Base-by-base conservation (phyloP, 1,140 invertebrate species). In the Steinernema khuongi region DNA sequence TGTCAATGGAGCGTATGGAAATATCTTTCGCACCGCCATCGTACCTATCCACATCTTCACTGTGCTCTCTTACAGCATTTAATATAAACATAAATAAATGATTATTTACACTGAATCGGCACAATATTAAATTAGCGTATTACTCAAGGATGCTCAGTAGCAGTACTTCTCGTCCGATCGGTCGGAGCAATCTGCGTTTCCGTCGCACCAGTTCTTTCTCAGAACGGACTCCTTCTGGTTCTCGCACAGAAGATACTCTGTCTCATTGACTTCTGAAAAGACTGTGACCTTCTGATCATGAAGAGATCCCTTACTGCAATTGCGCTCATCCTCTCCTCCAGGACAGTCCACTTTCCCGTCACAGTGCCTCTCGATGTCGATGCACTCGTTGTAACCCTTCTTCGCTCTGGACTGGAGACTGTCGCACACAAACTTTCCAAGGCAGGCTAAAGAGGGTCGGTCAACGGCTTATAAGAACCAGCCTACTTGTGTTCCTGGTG, bases 81-180 rank as follows among this genome's bases (percentile, higher is more conserved):
- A n/a, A n/a, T n/a, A n/a, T n/a, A n/a, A n/a, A n/a, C n/a, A n/a
- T n/a, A n/a, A n/a, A n/a, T n/a, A n/a, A n/a, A n/a, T n/a, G n/a
- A n/a, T n/a, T n/a, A n/a, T n/a, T n/a, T n/a, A n/a, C n/a, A n/a
- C n/a, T n/a, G n/a, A n/a, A n/a, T n/a, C n/a, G n/a, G n/a, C n/a
- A n/a, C n/a, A n/a, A n/a, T n/a, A n/a, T n/a, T n/a, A n/a, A n/a
- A n/a, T n/a, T n/a, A n/a, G n/a, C n/a, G n/a, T n/a, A n/a, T n/a
- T n/a, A n/a, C n/a, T n/a, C n/a, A n/a, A n/a, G n/a, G n/a, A n/a
- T n/a, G n/a, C n/a, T n/a, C n/a, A 78, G 44, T 77, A 77, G 41
- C 77, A 78, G 31, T 78, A 78, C 31, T 78, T 76, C 50, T 78
- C 77, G 68, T 78, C 77, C 14, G 75, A 77, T 36, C 71, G 74